Evolutionary conservation across 2,113 vertebrate species (phyloP), one percentile per base, ranked within the genome.

Genomic region (Dicaeum eximium): DNA sequence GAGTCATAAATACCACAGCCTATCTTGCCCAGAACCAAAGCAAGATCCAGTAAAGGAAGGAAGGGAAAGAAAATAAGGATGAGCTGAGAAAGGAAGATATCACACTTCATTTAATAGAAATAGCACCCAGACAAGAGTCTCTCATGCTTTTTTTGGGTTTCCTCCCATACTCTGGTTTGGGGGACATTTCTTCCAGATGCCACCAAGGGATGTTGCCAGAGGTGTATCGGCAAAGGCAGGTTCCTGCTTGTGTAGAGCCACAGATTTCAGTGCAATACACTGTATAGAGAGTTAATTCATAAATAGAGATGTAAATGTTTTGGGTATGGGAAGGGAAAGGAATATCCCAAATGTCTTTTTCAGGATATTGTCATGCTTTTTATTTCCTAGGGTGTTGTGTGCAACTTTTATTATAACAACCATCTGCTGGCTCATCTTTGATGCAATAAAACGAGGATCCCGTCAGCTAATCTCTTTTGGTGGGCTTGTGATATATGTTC

Each of bases 381-480:
- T 50, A 90, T 90, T 33, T 47, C 21, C 38, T 93, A 99, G 99
- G 98, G 66, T 98, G 15, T 21, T 98, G 9, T 97, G 89, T 92
- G 85, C 64, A 61, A 37, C 38, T 14, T 14, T 98, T 48, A 27
- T 97, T 78, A 53, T 96, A 80, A 92, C n/a, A 3, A 1, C 97
- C 31, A 93, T 98, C 74, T 97, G 95, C 83, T 99, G 99, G 99
- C 95, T 99, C 42, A 80, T 93, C 62, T 96, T 99, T 45, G 98
- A 99, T 95, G 98, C 98, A 6, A 97, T 95, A 71, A 98, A 97
- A 80, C 79, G 27, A 70, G 98, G 98, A 62, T 95, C 67, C 31
- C 98, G 27, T 65, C 98, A 98, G 21, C 88, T 99, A 28, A 97
- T 99, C 65, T 99, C 99, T 30, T 98, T 99, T 70, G 97, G 92